phyloP scores from a whole-genome alignment of 2,888 invertebrate species.

The Megastigmus dorsalis region DNA sequence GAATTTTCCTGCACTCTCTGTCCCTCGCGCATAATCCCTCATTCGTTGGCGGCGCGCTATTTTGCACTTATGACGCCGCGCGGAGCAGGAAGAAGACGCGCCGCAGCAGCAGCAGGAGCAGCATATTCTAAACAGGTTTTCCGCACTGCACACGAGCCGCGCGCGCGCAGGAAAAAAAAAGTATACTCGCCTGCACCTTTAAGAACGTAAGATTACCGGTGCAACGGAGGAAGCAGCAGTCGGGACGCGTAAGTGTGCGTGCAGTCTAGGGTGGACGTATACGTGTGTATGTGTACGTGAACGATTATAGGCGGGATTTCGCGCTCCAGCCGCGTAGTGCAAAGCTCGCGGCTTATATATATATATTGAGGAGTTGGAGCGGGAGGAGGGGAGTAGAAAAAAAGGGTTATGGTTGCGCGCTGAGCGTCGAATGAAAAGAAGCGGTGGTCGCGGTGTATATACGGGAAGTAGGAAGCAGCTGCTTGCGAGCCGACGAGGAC shows the following conservation, averaged over 20 bases:
- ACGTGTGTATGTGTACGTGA: neutral
- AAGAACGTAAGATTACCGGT: slow-evolving; percentile 41
- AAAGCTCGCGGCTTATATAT: neutral
- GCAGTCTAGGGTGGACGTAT: too few species aligned
- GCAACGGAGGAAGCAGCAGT: too few species aligned
- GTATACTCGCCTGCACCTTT: neutral
- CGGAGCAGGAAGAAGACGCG: slow-evolving; percentile 10
- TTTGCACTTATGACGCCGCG: slow-evolving; percentile 16
- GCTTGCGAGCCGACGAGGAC: neutral
- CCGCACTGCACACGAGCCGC: neutral
- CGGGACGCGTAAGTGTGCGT: too few species aligned
- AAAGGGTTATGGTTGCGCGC: neutral
- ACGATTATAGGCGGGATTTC: slow-evolving; percentile 33
- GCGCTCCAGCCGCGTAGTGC: too few species aligned
- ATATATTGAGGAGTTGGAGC: slow-evolving; percentile 23
- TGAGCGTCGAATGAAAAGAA: neutral
- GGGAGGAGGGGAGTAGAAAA: neutral
- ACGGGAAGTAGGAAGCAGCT: neutral
- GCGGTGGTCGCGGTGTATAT: too few species aligned
- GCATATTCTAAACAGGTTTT: slow-evolving; percentile 50
- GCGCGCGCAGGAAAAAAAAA: slow-evolving; percentile 31
- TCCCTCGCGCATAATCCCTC: neutral
- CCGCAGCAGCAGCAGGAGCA: too few species aligned
- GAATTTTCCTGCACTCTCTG: slow-evolving; percentile 17
- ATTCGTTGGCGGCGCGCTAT: slow-evolving; percentile 1